phyloP scores from a whole-genome alignment of 1,140 invertebrate genomes.

The Nebria ingens region DNA sequence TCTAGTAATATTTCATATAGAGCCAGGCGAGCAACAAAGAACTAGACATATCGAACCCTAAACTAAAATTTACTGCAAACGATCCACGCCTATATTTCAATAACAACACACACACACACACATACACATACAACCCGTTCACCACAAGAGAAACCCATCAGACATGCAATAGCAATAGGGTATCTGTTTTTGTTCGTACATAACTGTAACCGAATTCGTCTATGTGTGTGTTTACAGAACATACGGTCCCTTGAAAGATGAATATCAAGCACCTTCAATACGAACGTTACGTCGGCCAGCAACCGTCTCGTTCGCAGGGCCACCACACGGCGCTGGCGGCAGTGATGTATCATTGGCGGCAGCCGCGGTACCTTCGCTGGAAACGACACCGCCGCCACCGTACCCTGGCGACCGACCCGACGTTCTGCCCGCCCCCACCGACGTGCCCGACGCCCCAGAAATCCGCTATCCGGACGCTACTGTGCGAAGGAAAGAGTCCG shows the following conservation, averaged over 20 bases:
- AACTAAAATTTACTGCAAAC: too few species aligned
- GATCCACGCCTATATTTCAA: too few species aligned
- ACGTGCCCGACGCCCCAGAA: constrained; percentile 30
- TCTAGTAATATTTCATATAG: too few species aligned
- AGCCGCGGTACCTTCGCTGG: constrained; percentile 25
- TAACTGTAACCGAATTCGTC: constrained; percentile 11
- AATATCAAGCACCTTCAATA: constrained; percentile 20
- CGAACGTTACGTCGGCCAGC: constrained; percentile 13
- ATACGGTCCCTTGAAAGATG: constrained; percentile 32
- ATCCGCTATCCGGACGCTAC: constrained; percentile 16
- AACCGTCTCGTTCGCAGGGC: constrained; percentile 16
- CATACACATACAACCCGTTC: too few species aligned
- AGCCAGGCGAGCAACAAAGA: too few species aligned
- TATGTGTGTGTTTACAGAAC: constrained; percentile 20
- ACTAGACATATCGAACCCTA: too few species aligned
- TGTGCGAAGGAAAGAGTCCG: constrained; percentile 42
- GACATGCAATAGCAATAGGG: too few species aligned
- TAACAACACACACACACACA: too few species aligned
- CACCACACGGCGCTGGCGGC: constrained; percentile 5
- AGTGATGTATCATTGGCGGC: constrained; percentile 13
- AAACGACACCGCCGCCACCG: constrained; percentile 21
- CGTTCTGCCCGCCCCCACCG: constrained; percentile 27
- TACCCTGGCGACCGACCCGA: constrained; percentile 25
- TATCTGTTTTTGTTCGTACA: not conserved
- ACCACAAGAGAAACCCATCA: too few species aligned